These are phyloP conservation scores for Pseudomyrmex cubaensis DNA, from an alignment of 1,140 invertebrate genomes.

Conservation along the genomic window DNA sequence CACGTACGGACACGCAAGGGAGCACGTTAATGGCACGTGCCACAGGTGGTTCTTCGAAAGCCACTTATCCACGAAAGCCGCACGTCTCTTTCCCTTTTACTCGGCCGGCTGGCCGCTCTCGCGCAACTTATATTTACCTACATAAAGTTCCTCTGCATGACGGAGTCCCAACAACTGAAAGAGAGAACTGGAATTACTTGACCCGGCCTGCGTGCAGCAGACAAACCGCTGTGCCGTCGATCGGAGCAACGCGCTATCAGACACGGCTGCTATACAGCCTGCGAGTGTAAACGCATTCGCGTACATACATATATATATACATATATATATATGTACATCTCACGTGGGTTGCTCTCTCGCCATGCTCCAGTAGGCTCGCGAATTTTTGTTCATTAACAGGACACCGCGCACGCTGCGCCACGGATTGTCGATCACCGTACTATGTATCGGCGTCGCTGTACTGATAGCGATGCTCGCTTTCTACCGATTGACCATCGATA, in stretches of 20 bases:
- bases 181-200: constrained; percentile 64
- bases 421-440: constrained; percentile 33
- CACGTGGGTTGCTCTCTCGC: constrained; percentile 65
- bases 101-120: constrained; percentile 30
- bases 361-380: constrained; percentile 69
- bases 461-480: constrained; percentile 63
- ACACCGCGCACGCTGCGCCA: constrained; percentile 38
- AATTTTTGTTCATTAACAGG: constrained; percentile 73
- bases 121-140: constrained; percentile 60
- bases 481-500: constrained; percentile 40
- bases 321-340: not conserved
- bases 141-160: constrained; percentile 39
- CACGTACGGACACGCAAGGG: constrained; percentile 60
- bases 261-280: constrained; percentile 28
- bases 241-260: constrained; percentile 15
- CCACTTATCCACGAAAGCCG: constrained; percentile 67
- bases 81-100: constrained; percentile 70
- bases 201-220: constrained; percentile 47
- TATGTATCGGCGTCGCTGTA: constrained; percentile 21
- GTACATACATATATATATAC: not conserved
- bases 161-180: constrained; percentile 13
- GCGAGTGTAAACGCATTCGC: constrained; percentile 31
- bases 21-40: constrained; percentile 77
- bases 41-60: constrained; percentile 79
- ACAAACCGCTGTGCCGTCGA: constrained; percentile 57